Evolutionary conservation across 2,113 vertebrate genomes (phyloP), one percentile per base, ranked within the genome.

Genomic region (Equus quagga): DNA sequence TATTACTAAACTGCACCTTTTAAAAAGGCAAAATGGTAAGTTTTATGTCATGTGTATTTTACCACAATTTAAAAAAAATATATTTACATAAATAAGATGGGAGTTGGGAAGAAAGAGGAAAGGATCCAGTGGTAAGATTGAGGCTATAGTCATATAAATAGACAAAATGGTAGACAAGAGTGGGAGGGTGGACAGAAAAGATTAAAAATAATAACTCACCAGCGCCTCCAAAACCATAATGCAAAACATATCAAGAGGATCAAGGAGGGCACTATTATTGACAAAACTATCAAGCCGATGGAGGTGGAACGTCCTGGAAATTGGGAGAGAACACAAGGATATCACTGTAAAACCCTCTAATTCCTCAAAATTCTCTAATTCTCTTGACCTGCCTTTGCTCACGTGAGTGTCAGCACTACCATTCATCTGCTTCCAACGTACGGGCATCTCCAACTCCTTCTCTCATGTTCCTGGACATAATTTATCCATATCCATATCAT

Each of bases 151-250:
- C 31, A 26, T 24, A 1, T 24, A 69, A 73, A 15, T 17, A 75
- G 6, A 33, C 17, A 28, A 79, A 81, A n/a, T 11, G 3, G 9
- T 28, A 7, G 24, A 8, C 81, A 89, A 56, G 15, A 28, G 15
- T 31, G 3, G 8, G 10, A 54, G 4, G 1, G 7, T 33, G 10
- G 1, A 51, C 13, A 81, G 12, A 72, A 58, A 73, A 89, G 3
- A 36, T 41, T 36, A 13, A 67, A 31, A 36, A 3, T 44, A 67
- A 46, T 41, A 51, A 94, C 95, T 97, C 46, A 97, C 96, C 94
- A 2, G 28, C 2, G 65, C 19, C 26, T 97, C 36, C 6, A 44
- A 91, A 51, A 75, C 89, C 96, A 89, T 9, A 97, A 26, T 4
- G 8, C 18, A 36, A 89, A 13, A 18, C 60, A 54, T 44, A 78